Percentiles rank a stretch among this genome's conserved stretches.
phyloP scores from a whole-genome alignment of 2,113 vertebrate genomes.

The Rhabdornis inornatus region DNA sequence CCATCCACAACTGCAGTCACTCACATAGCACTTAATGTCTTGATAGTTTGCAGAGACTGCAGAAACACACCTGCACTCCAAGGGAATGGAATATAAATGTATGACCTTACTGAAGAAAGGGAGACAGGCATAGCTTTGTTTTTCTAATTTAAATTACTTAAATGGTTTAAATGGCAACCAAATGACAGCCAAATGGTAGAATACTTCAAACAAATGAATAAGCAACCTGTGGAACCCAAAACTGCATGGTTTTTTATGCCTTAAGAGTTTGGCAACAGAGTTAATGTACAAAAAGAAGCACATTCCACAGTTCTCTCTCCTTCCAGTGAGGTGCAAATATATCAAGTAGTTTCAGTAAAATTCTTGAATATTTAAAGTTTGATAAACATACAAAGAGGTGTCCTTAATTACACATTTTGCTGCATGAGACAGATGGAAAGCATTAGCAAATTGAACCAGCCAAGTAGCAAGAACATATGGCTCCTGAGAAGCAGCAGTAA shows the following conservation, averaged over 20 bases:
- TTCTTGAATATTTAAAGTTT: slow-evolving; percentile 24
- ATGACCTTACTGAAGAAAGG: background rate
- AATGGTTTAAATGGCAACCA: slow-evolving; percentile 7
- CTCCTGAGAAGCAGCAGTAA: slow-evolving; percentile 58
- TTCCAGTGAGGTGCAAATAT: background rate
- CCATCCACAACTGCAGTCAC: background rate
- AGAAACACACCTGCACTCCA: background rate
- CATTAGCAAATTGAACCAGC: slow-evolving; percentile 60
- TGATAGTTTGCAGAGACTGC: background rate
- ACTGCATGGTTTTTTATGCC: background rate
- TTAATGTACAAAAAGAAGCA: background rate
- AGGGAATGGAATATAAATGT: background rate
- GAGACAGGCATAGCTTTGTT: background rate
- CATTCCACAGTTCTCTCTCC: slow-evolving; percentile 3
- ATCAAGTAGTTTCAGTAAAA: slow-evolving; percentile 20
- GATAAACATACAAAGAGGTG: slow-evolving; percentile 59
- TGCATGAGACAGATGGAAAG: slow-evolving; percentile 54
- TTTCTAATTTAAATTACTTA: background rate
- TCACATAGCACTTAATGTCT: background rate
- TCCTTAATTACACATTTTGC: slow-evolving; percentile 46
- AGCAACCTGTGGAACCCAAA: background rate
- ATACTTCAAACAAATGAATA: background rate
- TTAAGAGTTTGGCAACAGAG: background rate
- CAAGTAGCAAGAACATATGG: slow-evolving; percentile 58
- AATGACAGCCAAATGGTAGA: background rate